These are phyloP conservation scores for Chiloscyllium punctatum DNA, from an alignment of 2,797 vertebrate genomes.

Conservation along the genomic window DNA sequence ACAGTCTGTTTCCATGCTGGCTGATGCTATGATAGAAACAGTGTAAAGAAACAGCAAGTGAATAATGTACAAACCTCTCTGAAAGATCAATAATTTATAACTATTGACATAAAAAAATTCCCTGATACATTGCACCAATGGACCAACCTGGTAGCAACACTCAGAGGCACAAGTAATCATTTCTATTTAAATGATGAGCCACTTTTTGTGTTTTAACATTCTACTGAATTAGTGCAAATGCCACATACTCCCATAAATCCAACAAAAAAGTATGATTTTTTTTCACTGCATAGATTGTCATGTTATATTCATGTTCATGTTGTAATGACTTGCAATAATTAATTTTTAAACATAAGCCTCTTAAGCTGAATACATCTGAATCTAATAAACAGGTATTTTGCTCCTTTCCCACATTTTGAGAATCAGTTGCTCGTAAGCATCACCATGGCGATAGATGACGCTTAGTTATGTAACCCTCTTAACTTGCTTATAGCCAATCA, in stretches of 20 bases:
- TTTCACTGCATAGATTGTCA: not conserved
- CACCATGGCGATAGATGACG: not conserved
- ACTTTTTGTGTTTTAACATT: not conserved
- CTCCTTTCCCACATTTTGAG: not conserved
- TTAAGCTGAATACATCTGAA: not conserved
- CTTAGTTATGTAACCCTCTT: not conserved
- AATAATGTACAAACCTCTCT: not conserved
- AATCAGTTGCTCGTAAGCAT: not conserved
- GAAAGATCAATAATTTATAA: conserved; percentile 12
- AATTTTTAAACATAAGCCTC: not conserved
- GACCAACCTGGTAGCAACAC: not conserved
- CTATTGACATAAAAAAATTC: not conserved
- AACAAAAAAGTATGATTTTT: not conserved
- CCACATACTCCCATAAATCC: not conserved
- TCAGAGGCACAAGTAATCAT: not conserved
- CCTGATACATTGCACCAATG: not conserved
- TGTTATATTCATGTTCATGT: too few species aligned
- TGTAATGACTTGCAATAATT: not conserved
- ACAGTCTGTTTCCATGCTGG: too few species aligned
- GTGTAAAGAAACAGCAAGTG: not conserved
- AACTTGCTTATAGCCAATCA: not conserved
- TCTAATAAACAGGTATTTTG: not conserved
- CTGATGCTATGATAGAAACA: not conserved
- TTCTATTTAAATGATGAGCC: not conserved
- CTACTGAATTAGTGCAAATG: not conserved